phyloP scores from a whole-genome alignment of 2,113 vertebrate genomes.

The Plectropomus leopardus region DNA sequence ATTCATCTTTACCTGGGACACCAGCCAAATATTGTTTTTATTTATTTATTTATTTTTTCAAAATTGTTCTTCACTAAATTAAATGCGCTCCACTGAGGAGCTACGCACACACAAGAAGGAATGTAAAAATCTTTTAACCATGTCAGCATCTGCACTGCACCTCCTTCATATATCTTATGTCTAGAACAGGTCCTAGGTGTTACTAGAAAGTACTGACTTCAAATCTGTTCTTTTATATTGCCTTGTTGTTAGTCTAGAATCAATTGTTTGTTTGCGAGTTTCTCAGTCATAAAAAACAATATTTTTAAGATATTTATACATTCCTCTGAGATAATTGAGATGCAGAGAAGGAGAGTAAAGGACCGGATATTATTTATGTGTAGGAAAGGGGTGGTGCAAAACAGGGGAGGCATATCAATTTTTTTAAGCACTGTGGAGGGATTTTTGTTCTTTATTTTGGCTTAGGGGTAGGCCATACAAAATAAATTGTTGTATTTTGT shows the following conservation, averaged over 20 bases:
- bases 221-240: neutral
- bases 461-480: too few species aligned
- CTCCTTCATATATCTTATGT: conserved; percentile 28
- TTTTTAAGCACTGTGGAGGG: too few species aligned
- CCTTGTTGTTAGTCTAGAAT: neutral
- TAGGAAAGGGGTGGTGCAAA: too few species aligned
- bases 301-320: neutral
- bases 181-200: conserved; percentile 15
- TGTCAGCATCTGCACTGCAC: conserved; percentile 44
- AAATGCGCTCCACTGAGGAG: neutral
- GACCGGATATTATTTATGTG: too few species aligned
- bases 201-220: conserved; percentile 44
- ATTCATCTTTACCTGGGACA: conserved; percentile 59
- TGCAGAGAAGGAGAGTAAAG: too few species aligned
- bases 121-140: conserved; percentile 23
- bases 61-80: conserved; percentile 43
- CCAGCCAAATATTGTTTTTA: conserved; percentile 46
- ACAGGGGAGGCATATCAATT: too few species aligned
- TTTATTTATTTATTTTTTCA: conserved; percentile 52
- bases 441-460: too few species aligned
- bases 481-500: too few species aligned
- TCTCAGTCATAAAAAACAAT: neutral
- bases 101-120: conserved; percentile 23
- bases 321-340: neutral
- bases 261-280: neutral